Evolutionary conservation across 2,888 invertebrate species (phyloP).

Genomic region (Cephonodes hylas): DNA sequence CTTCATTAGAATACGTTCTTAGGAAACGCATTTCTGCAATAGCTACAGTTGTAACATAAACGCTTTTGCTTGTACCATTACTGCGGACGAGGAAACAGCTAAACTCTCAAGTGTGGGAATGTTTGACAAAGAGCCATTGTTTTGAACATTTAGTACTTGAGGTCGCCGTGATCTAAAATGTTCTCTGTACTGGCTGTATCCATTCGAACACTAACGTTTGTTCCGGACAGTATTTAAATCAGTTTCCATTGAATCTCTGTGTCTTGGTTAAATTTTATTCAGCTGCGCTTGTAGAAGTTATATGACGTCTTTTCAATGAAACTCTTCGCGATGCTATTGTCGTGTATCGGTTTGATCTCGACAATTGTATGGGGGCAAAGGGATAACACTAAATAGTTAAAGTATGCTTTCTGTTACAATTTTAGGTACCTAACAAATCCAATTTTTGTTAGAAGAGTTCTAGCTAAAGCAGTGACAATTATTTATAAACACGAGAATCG

Average conservation of each 20-base stretch:
- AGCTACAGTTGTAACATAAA: background rate
- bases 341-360: too few species aligned
- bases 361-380: too few species aligned
- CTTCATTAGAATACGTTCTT: background rate
- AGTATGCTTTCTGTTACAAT: too few species aligned
- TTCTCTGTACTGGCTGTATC: conserved; percentile 10
- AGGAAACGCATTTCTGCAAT: background rate
- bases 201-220: conserved; percentile 7
- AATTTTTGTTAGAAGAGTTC: too few species aligned
- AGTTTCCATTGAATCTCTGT: background rate
- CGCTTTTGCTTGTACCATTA: conserved; percentile 26
- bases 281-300: background rate
- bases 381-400: too few species aligned
- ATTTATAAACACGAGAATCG: too few species aligned
- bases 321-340: background rate
- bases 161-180: conserved; percentile 24
- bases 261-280: background rate
- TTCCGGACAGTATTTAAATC: conserved; percentile 6
- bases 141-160: conserved; percentile 27
- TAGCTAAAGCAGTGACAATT: too few species aligned
- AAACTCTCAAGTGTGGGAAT: conserved; percentile 38
- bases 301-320: background rate
- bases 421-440: too few species aligned
- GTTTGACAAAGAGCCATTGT: conserved; percentile 52
- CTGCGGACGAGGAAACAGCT: conserved; percentile 30